phyloP scores from a whole-genome alignment of 2,797 vertebrate species.

The Mionectes olivaceus region DNA sequence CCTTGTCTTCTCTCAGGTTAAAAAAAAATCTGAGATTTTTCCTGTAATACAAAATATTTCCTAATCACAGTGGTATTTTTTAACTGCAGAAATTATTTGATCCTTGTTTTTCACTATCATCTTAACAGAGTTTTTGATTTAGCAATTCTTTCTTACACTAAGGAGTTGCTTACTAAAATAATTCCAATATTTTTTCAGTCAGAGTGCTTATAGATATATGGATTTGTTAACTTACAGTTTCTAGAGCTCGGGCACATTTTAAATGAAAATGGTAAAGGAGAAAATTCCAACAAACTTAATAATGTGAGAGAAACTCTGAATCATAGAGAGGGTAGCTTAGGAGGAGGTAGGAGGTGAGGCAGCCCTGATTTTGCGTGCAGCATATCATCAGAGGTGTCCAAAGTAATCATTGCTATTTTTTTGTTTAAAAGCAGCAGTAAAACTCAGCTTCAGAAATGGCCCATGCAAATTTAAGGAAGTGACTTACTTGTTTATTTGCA shows the following conservation, averaged over 20 bases:
- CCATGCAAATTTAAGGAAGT: slow-evolving; percentile 50
- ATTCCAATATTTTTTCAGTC: background rate
- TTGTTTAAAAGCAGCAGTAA: slow-evolving; percentile 34
- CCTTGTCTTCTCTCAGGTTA: background rate
- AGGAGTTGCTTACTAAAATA: background rate
- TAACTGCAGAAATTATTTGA: background rate
- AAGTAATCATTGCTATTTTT: slow-evolving; percentile 29
- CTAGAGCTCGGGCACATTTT: background rate
- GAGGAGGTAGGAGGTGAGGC: background rate
- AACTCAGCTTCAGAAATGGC: background rate
- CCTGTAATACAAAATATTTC: background rate
- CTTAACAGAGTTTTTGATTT: background rate
- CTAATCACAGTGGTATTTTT: background rate
- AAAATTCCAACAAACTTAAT: background rate
- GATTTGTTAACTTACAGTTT: background rate
- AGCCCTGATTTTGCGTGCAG: background rate
- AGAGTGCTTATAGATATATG: background rate
- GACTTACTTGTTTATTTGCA: slow-evolving; percentile 50
- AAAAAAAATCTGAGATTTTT: background rate
- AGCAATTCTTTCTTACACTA: background rate
- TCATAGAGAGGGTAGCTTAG: background rate
- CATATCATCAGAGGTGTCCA: background rate
- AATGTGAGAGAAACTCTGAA: background rate
- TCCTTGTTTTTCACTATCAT: background rate
- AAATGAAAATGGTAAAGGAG: background rate